phyloP scores from a whole-genome alignment of 1,140 invertebrate genomes.

The Coboldia fuscipes region DNA sequence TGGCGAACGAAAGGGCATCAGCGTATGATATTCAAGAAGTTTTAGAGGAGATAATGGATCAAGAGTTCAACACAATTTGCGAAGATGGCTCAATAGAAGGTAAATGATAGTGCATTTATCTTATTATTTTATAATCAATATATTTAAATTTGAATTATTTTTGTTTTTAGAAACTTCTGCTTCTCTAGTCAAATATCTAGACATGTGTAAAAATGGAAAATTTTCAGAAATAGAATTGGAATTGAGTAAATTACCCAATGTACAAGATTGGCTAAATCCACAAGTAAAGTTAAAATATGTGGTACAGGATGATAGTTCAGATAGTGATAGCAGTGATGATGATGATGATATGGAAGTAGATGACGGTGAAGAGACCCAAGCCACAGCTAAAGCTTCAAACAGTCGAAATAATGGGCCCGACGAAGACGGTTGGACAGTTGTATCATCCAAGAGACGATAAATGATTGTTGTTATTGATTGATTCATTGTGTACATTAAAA shows the following conservation, averaged over 20 bases:
- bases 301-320: constrained; percentile 11
- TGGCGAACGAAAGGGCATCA: constrained; percentile 29
- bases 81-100: constrained; percentile 36
- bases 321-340: constrained; percentile 23
- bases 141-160: constrained; percentile 3
- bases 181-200: constrained; percentile 23
- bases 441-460: constrained; percentile 26
- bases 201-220: constrained; percentile 19
- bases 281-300: constrained; percentile 17
- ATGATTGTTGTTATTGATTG: too few species aligned
- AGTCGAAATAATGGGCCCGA: constrained; percentile 26
- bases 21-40: constrained; percentile 30
- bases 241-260: constrained; percentile 17
- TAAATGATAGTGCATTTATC: constrained; percentile 7
- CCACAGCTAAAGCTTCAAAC: constrained; percentile 5
- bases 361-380: constrained; percentile 3
- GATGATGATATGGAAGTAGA: constrained; percentile 18
- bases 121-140: constrained; percentile 1
- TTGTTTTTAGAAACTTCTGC: constrained; percentile 20
- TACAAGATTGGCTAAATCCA: constrained; percentile 19
- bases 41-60: constrained; percentile 37
- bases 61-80: constrained; percentile 39
- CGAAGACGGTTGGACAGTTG: constrained; percentile 33
- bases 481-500: too few species aligned
- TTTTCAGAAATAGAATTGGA: constrained; percentile 17